These are phyloP conservation scores for Timandra comae DNA, from an alignment of 2,888 invertebrate species.

Conservation along the genomic window DNA sequence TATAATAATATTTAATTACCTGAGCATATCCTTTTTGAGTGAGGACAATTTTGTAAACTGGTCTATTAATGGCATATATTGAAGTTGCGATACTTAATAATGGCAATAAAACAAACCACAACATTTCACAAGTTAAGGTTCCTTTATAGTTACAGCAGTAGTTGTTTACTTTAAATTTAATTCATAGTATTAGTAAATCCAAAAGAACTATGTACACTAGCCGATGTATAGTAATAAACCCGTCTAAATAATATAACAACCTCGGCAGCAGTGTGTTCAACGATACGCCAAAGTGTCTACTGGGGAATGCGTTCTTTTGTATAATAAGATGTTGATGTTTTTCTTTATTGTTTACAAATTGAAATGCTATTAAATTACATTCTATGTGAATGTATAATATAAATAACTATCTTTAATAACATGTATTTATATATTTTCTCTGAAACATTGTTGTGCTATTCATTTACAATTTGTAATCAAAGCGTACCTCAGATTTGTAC, in stretches of 20 bases:
- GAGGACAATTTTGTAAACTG: conserved; percentile 78
- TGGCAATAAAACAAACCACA: conserved; percentile 24
- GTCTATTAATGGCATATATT: conserved; percentile 44
- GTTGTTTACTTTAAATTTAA: no score
- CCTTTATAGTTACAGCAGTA: no score
- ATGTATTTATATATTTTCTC: conserved; percentile 6
- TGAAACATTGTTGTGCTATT: conserved; percentile 2
- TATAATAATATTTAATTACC: conserved; percentile 48
- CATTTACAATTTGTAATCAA: no score
- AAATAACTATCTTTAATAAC: conserved; percentile 24
- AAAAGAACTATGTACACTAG: no score
- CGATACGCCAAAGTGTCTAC: conserved; percentile 34
- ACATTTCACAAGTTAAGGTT: no score
- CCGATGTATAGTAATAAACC: no score
- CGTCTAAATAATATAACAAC: no score
- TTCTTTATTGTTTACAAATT: conserved; percentile 62
- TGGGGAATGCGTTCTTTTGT: conserved; percentile 32
- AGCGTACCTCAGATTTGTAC: no score
- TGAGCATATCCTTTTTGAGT: conserved; percentile 83
- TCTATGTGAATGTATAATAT: conserved; percentile 33
- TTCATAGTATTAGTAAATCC: no score
- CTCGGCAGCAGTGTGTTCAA: conserved; percentile 33
- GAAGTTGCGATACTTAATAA: conserved; percentile 26
- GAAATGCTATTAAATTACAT: conserved; percentile 47
- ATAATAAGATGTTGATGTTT: conserved; percentile 33